Evolutionary conservation across 2,113 vertebrate species (phyloP).

Genomic region (Oncorhynchus keta): DNA sequence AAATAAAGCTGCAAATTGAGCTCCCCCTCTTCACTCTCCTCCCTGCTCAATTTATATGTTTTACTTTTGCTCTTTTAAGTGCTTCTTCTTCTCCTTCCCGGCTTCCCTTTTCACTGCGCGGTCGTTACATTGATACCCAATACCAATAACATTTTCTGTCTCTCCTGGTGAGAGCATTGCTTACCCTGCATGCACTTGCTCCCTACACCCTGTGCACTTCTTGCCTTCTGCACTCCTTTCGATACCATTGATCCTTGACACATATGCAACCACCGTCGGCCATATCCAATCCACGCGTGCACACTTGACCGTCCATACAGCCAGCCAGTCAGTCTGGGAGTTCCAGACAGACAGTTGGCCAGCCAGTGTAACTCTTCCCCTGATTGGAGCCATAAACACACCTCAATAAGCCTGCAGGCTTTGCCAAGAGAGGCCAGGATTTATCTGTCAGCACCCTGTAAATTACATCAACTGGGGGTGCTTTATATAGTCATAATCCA

Average conservation of each 20-base stretch:
- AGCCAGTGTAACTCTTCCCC: neutral
- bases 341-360: neutral
- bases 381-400: neutral
- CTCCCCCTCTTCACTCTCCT: constrained; percentile 2
- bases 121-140: constrained; percentile 14
- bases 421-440: constrained; percentile 23
- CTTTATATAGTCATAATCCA: constrained; percentile 39
- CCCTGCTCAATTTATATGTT: constrained; percentile 7
- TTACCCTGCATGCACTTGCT: neutral
- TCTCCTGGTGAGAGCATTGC: neutral
- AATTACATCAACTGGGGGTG: constrained; percentile 30
- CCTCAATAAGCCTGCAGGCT: neutral
- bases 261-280: too few species aligned
- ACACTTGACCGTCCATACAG: too few species aligned
- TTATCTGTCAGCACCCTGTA: constrained; percentile 27
- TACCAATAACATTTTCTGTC: constrained; percentile 3
- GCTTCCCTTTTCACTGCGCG: constrained; percentile 8
- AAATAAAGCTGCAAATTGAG: constrained; percentile 3
- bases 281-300: too few species aligned
- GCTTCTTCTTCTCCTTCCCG: constrained; percentile 3
- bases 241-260: too few species aligned
- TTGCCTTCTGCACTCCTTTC: too few species aligned
- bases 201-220: too few species aligned
- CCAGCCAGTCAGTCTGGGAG: too few species aligned
- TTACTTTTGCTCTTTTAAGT: neutral